Base-by-base conservation (phyloP, 2,113 vertebrate species). In the Periophthalmus modestus region DNA sequence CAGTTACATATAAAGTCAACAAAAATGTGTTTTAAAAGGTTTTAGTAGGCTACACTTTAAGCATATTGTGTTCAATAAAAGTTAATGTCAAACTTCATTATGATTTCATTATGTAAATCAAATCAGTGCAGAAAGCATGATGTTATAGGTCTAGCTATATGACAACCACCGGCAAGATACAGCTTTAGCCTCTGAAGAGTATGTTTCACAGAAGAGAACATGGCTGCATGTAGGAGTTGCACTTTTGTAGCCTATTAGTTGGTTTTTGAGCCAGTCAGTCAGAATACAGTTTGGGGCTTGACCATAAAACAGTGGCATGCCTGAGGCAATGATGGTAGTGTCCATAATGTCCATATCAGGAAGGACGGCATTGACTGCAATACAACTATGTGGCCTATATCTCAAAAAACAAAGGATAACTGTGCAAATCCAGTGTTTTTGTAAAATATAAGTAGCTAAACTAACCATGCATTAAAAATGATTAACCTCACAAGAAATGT, bases 251-350 rank as follows among this genome's bases (percentile, higher is more conserved):
- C 28, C 28, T 3, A n/a, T 71, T 47, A 50, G 19, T 77, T 81
- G 10, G 33, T 33, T 47, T 59, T 47, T 59, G 52, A 77, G n/a
- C n/a, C 50, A 66, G 12, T 55, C 48, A 68, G 18, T 55, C 48
- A 68, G 18, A 72, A 57, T 67, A 72, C 11, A n/a, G 65, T 13
- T 67, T 71, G 76, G 72, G 74, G 55, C 39, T 55, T 50, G 66
- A 66, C 50, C 34, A 78, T 57, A 65, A 57, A 74, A 70, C 36
- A 67, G 47, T 54, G n/a, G 69, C 47, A 77, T 80, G 68, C 78
- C 80, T 54, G 36, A 21, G 28, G 5, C 34, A 50, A 47, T 63
- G 24, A 61, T 66, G 23, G 39, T 36, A 68, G 57, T 72, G 61
- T 61, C 50, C n/a, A 28, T 28, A 39, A 74, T 39, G 7, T 14